phyloP scores from a whole-genome alignment of 1,140 invertebrate genomes.

The Aphidius ervi region DNA sequence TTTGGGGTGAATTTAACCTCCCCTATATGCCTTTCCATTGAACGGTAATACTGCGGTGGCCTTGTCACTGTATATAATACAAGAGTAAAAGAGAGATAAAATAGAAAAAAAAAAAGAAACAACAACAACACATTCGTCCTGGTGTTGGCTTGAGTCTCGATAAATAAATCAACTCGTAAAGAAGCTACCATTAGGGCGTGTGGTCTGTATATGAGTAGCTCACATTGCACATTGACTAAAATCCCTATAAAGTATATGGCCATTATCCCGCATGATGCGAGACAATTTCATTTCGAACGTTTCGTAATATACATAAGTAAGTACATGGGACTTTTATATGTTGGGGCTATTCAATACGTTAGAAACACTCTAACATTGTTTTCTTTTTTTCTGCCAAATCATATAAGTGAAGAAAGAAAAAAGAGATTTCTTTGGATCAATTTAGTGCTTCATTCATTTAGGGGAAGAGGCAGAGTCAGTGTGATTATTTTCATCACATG shows the following conservation, averaged over 20 bases:
- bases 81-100: neutral
- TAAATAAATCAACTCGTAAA: conserved; percentile 46
- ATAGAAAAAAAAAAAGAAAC: neutral
- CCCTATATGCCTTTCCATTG: conserved; percentile 1
- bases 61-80: neutral
- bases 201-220: conserved; percentile 22
- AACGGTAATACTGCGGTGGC: conserved; percentile 9
- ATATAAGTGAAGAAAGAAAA: no score
- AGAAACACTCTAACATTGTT: no score
- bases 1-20: no score
- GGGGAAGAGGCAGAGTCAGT: no score
- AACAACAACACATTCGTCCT: conserved; percentile 35
- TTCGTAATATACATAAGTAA: neutral
- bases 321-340: neutral
- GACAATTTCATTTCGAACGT: conserved; percentile 7
- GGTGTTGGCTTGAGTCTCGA: conserved; percentile 36
- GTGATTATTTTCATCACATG: no score
- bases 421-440: no score
- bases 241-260: conserved; percentile 9
- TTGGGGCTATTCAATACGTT: no score
- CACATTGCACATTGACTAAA: conserved; percentile 9
- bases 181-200: conserved; percentile 37
- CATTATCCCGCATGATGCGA: conserved; percentile 13
- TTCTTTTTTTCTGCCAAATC: no score
- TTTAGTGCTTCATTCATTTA: no score